Evolutionary conservation across 2,113 vertebrate genomes (phyloP).

Genomic region (Misgurnus mizolepis): DNA sequence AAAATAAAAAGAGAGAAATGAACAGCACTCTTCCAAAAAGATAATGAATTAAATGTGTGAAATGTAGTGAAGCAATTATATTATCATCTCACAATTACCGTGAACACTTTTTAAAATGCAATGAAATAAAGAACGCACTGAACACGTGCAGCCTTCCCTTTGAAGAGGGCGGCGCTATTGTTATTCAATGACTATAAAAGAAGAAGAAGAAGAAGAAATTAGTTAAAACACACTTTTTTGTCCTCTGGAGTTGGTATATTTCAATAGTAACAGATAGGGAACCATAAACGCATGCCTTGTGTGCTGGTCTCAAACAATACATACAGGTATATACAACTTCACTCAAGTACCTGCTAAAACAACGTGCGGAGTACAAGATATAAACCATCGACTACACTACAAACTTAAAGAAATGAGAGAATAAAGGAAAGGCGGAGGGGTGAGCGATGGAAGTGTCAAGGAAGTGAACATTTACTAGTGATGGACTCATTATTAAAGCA

Average conservation of each 20-base stretch:
- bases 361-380: slow-evolving; percentile 89
- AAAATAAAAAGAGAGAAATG: slow-evolving; percentile 39
- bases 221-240: slow-evolving; percentile 84
- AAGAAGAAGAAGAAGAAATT: slow-evolving; percentile 74
- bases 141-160: slow-evolving; percentile 52
- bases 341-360: slow-evolving; percentile 98
- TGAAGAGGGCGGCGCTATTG: slow-evolving; percentile 76
- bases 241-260: slow-evolving; percentile 87
- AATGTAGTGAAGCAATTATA: slow-evolving; percentile 89
- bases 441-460: slow-evolving; percentile 80
- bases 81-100: slow-evolving; percentile 79
- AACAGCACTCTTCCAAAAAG: slow-evolving; percentile 90
- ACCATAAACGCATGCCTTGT: slow-evolving; percentile 91
- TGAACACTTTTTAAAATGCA: slow-evolving; percentile 79
- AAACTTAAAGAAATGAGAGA: slow-evolving; percentile 76
- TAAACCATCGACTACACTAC: slow-evolving; percentile 84
- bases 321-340: slow-evolving; percentile 89
- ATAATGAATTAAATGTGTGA: slow-evolving; percentile 82
- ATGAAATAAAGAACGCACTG: slow-evolving; percentile 63
- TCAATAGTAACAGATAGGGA: slow-evolving; percentile 90
- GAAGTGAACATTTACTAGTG: slow-evolving; percentile 77
- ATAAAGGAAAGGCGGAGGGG: slow-evolving; percentile 33
- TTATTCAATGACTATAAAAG: slow-evolving; percentile 77
- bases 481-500: slow-evolving; percentile 87
- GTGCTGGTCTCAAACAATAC: slow-evolving; percentile 89